Evolutionary conservation across 2,113 vertebrate species (phyloP).

Genomic region (Rhineura floridana): DNA sequence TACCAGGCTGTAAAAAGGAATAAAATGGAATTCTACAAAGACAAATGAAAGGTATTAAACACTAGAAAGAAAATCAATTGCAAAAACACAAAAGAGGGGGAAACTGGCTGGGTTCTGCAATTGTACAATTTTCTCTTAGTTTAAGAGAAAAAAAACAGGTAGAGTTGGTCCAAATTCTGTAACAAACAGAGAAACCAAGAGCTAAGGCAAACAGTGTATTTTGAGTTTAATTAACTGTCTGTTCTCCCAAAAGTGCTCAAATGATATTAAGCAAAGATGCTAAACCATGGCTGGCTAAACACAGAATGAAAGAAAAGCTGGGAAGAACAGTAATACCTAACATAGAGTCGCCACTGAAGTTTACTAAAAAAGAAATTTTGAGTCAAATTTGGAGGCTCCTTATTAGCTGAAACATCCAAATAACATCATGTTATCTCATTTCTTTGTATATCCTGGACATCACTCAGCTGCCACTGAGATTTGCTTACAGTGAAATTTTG

Average conservation of each 20-base stretch:
- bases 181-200: neutral
- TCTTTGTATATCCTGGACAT: neutral
- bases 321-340: neutral
- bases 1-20: neutral
- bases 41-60: neutral
- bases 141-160: neutral
- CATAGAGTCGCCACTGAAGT: neutral
- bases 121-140: neutral
- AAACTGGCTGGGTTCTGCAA: neutral
- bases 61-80: neutral
- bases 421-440: neutral
- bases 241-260: neutral
- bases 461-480: neutral
- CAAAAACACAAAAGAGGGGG: neutral
- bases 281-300: no score
- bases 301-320: neutral
- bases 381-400: neutral
- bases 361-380: neutral
- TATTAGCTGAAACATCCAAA: neutral
- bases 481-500: no score
- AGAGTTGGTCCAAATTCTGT: neutral
- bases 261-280: neutral
- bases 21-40: neutral
- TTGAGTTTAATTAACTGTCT: neutral
- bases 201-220: neutral